phyloP scores from a whole-genome alignment of 1,140 invertebrate genomes.

The Aphaenogaster ashmeadi region DNA sequence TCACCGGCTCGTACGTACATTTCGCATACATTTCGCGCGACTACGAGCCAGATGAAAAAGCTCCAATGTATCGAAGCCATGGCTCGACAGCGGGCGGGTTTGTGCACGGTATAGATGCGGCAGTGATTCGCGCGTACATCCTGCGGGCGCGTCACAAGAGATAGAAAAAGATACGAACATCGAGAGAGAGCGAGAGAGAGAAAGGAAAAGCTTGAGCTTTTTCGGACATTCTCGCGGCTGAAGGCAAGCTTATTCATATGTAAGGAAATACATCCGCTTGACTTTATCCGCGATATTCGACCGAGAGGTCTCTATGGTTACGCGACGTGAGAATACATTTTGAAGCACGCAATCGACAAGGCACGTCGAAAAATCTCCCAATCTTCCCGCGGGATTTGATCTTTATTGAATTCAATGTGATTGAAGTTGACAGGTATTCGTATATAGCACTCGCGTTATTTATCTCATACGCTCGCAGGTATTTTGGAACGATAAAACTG shows the following conservation, averaged over 20 bases:
- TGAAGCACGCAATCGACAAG: slow-evolving; percentile 11
- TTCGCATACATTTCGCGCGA: slow-evolving; percentile 24
- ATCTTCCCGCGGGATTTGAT: slow-evolving; percentile 16
- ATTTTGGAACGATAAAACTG: neutral
- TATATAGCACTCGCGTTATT: neutral
- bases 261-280: slow-evolving; percentile 33
- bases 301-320: neutral
- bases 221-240: neutral
- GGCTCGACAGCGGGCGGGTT: slow-evolving; percentile 5
- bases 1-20: neutral
- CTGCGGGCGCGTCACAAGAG: neutral
- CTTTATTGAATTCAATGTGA: neutral
- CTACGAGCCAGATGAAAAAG: slow-evolving; percentile 20
- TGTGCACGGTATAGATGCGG: neutral
- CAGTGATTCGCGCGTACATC: neutral
- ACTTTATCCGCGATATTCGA: slow-evolving; percentile 5
- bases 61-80: slow-evolving; percentile 14
- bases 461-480: neutral
- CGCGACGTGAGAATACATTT: slow-evolving; percentile 40
- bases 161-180: neutral
- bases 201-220: neutral
- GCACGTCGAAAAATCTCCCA: slow-evolving; percentile 8
- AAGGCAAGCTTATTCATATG: slow-evolving; percentile 29
- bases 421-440: neutral
- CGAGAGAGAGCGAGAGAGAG: neutral